Percentiles rank a stretch among this genome's conserved stretches.
These are phyloP conservation scores for Tipula vernalis DNA, from an alignment of 2,888 invertebrate species.

Conservation along the genomic window DNA sequence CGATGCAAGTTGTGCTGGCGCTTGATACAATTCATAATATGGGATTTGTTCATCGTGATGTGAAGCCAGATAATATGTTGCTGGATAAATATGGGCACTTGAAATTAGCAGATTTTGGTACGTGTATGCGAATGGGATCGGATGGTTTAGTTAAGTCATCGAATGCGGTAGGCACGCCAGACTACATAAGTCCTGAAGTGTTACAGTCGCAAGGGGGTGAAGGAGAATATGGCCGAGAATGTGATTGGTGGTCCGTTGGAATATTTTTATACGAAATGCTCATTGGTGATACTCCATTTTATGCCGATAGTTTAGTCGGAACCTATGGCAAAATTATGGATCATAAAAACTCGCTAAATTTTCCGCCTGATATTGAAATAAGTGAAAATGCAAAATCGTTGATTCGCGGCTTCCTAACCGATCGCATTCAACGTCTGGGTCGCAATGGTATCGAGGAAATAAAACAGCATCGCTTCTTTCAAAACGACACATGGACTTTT, in stretches of 20 bases:
- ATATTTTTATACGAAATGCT: conserved; percentile 99
- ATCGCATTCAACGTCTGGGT: conserved; percentile 78
- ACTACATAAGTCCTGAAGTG: conserved; percentile 98
- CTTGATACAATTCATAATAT: conserved; percentile 95
- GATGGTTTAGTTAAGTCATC: conserved; percentile 93
- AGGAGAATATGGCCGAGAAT: conserved; percentile 93
- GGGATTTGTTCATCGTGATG: conserved; percentile 94
- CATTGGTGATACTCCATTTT: conserved; percentile 96
- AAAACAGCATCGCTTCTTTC: conserved; percentile 87
- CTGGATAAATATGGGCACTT: conserved; percentile 90
- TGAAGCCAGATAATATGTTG: conserved; percentile 98
- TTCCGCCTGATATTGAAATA: conserved; percentile 91
- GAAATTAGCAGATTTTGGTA: conserved; percentile 98
- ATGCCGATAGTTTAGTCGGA: conserved; percentile 94
- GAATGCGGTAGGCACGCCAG: conserved; percentile 98
- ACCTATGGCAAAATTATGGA: conserved; percentile 99
- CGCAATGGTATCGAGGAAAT: conserved; percentile 90
- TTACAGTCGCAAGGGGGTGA: conserved; percentile 92
- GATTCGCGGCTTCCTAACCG: conserved; percentile 88
- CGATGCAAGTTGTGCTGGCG: conserved; percentile 94
- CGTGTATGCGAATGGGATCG: conserved; percentile 96
- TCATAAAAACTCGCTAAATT: conserved; percentile 87
- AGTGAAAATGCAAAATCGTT: conserved; percentile 76
- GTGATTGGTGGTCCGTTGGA: conserved; percentile 99
- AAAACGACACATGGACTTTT: conserved; percentile 96